Conservation (phyloP, 2,113 vertebrate genomes). For the Muntiacus muntjak region DNA sequence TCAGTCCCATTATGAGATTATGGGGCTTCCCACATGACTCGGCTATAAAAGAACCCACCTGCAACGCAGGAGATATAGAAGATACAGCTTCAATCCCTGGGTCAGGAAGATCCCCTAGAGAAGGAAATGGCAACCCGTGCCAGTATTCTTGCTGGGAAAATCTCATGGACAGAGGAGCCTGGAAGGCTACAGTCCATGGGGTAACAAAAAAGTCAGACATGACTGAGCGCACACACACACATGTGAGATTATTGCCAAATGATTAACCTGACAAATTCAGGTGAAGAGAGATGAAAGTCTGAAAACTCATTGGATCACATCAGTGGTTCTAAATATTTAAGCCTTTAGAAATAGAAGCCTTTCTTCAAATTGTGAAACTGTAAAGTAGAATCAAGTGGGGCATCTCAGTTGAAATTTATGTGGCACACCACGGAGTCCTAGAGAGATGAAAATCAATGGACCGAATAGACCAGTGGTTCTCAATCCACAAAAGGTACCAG, state of each 20-base stretch:
- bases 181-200: background rate
- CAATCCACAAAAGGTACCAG: background rate
- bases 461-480: background rate
- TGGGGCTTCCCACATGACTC: background rate
- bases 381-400: background rate
- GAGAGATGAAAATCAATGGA: slow-evolving; percentile 18
- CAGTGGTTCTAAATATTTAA: background rate
- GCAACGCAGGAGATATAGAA: background rate
- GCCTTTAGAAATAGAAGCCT: background rate
- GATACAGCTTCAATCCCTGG: background rate
- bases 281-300: background rate
- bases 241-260: background rate
- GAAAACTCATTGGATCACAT: background rate
- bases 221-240: background rate
- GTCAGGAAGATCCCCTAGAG: background rate
- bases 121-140: background rate
- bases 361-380: background rate
- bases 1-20: background rate
- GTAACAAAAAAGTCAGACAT: background rate
- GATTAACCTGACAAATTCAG: background rate
- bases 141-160: background rate
- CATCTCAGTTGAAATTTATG: background rate
- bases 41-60: background rate
- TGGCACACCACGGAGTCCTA: background rate
- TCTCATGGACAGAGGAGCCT: background rate